Base-by-base conservation (phyloP, 1,140 invertebrate genomes). In the Notospermus geniculatus region DNA sequence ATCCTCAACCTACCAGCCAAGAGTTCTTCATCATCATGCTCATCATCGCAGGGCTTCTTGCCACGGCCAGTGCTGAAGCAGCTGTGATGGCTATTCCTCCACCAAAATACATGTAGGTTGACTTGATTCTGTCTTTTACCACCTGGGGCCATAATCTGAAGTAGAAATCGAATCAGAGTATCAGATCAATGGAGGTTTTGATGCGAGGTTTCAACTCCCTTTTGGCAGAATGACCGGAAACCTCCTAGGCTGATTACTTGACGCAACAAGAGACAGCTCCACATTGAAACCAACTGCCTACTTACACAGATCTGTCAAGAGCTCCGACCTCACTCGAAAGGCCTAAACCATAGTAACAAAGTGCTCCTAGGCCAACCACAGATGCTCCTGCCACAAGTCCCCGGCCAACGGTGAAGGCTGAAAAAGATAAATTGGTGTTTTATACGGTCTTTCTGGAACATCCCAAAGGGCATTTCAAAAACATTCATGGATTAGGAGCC, bases 261-360 rank as follows among this genome's bases (percentile, higher is more conserved):
- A n/a, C n/a, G n/a, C 15, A 7, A 36, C 4, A 15, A 36, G 5
- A 36, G 15, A 7, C 5, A 7, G n/a, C n/a, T n/a, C n/a, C n/a
- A 36, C 5, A 36, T 7, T 7, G 15, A 36, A 4, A n/a, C n/a
- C n/a, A n/a, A n/a, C n/a, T n/a, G n/a, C n/a, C 2, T 56, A 71
- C 75, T 70, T 75, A 79, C 91, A 88, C 84, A 59, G 91, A 86
- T 71, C 90, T 86, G 78, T 98, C 93, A 58, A 95, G 77, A 69
- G 91, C 88, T 64, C 93, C 93, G 62, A 87, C 82, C 75, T 89
- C 85, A 63, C 87, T 88, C 22, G 90, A 89, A 59, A 96, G 75
- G 57, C 95, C 93, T 28, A 97, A 82, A 41, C 96, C 96, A 85
- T 99, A 99, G 80, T 89, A 99, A 77, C 92, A 95, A 0, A 99